phyloP scores from a whole-genome alignment of 2,888 invertebrate genomes.

The Drosophila multiciliata region DNA sequence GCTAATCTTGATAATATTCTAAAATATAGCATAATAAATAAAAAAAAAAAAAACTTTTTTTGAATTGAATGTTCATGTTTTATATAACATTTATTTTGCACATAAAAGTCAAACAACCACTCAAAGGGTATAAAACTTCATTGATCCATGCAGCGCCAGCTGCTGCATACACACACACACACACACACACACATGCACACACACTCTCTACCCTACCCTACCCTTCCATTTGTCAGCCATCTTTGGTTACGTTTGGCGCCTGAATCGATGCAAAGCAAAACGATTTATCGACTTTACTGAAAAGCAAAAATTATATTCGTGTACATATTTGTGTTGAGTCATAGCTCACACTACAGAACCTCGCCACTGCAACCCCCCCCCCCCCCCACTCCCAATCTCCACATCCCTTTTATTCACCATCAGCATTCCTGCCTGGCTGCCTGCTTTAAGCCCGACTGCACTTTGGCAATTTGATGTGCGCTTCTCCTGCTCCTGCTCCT shows the following conservation, averaged over 20 bases:
- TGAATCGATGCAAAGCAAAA: slow-evolving; percentile 34
- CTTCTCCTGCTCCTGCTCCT: slow-evolving; percentile 11
- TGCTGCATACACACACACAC: slow-evolving; percentile 14
- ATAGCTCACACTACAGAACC: slow-evolving; percentile 1
- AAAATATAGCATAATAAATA: neutral
- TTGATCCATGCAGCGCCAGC: slow-evolving; percentile 33
- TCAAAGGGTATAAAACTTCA: slow-evolving; percentile 10
- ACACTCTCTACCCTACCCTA: too few relatives aligned
- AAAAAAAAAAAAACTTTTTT: neutral
- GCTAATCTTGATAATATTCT: neutral
- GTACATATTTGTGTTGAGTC: slow-evolving; percentile 32
- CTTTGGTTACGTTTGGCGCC: neutral
- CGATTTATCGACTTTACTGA: slow-evolving; percentile 59
- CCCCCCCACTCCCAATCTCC: too few relatives aligned
- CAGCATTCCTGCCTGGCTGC: slow-evolving; percentile 9
- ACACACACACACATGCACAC: neutral
- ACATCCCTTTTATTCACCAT: neutral
- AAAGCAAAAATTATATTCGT: slow-evolving; percentile 53
- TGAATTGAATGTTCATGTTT: neutral
- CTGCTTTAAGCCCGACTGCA: slow-evolving; percentile 46
- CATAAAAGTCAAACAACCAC: neutral
- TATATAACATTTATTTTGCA: neutral
- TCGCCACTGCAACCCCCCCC: neutral
- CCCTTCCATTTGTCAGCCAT: neutral
- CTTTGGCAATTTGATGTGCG: slow-evolving; percentile 57